Conservation (phyloP, 2,113 vertebrate genomes). For the Ceyx cyanopectus region DNA sequence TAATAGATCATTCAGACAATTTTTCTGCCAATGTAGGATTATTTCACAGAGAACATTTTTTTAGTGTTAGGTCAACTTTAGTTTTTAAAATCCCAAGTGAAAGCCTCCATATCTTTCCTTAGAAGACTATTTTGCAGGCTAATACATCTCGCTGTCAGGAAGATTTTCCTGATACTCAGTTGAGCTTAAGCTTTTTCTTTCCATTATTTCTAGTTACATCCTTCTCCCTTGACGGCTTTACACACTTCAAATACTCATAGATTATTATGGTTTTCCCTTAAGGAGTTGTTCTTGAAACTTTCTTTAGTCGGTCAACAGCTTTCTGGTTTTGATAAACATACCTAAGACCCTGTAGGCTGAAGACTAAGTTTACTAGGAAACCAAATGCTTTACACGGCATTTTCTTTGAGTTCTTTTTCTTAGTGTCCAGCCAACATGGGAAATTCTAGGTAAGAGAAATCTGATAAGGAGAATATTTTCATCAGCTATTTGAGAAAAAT, state of each 20-base stretch:
- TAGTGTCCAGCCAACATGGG: neutral
- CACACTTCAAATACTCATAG: conserved; percentile 2
- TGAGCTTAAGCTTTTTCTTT: conserved; percentile 32
- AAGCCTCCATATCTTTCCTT: conserved; percentile 43
- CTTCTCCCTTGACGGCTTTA: conserved; percentile 23
- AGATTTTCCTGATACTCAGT: neutral
- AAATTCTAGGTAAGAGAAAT: neutral
- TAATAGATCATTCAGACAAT: neutral
- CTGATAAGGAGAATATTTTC: neutral
- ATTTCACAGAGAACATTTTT: conserved; percentile 38
- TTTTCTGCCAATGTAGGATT: conserved; percentile 31
- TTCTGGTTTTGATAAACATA: neutral
- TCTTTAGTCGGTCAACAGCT: neutral
- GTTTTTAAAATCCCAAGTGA: conserved; percentile 59
- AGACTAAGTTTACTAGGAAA: neutral
- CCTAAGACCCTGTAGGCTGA: neutral
- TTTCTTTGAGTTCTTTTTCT: neutral
- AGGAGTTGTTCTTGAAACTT: neutral
- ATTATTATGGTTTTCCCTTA: neutral
- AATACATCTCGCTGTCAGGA: conserved; percentile 35
- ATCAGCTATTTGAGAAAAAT: neutral
- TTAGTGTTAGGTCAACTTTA: conserved; percentile 42
- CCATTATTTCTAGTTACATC: conserved; percentile 29
- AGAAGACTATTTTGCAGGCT: conserved; percentile 36
- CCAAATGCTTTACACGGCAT: neutral